Evolutionary conservation across 2,888 invertebrate genomes (phyloP).

Genomic region (Phyllotreta striolata): DNA sequence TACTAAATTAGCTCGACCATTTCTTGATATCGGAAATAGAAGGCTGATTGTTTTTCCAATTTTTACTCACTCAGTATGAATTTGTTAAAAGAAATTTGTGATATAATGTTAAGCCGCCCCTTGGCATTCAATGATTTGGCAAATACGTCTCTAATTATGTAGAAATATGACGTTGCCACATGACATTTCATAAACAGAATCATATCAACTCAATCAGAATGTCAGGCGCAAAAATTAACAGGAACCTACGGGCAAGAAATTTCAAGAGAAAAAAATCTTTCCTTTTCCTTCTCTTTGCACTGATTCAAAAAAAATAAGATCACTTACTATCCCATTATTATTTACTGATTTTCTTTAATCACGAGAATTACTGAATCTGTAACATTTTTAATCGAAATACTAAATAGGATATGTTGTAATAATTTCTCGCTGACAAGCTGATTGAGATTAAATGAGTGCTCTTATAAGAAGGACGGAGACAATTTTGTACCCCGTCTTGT

Average conservation of each 20-base stretch:
- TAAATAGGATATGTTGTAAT: too few relatives aligned
- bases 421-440: conserved; percentile 20
- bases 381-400: conserved; percentile 1
- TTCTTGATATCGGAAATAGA: too few relatives aligned
- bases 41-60: too few relatives aligned
- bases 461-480: conserved; percentile 27
- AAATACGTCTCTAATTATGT: conserved; percentile 21
- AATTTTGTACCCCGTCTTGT: conserved; percentile 29
- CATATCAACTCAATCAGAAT: conserved; percentile 25
- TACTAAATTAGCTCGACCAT: too few relatives aligned
- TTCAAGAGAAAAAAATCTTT: not conserved
- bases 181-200: conserved; percentile 23
- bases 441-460: conserved; percentile 18
- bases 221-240: not conserved
- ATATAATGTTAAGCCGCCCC: conserved; percentile 35
- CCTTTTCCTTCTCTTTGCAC: not conserved
- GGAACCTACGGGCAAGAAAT: too few relatives aligned
- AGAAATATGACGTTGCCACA: conserved; percentile 30
- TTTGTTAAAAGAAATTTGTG: conserved; percentile 1
- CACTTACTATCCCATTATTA: too few relatives aligned
- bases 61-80: not conserved
- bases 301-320: too few relatives aligned
- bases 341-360: too few relatives aligned
- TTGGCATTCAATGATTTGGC: conserved; percentile 18
- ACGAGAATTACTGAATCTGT: not conserved